Evolutionary conservation across 2,888 invertebrate species (phyloP).

Genomic region (Clitarchus hookeri): DNA sequence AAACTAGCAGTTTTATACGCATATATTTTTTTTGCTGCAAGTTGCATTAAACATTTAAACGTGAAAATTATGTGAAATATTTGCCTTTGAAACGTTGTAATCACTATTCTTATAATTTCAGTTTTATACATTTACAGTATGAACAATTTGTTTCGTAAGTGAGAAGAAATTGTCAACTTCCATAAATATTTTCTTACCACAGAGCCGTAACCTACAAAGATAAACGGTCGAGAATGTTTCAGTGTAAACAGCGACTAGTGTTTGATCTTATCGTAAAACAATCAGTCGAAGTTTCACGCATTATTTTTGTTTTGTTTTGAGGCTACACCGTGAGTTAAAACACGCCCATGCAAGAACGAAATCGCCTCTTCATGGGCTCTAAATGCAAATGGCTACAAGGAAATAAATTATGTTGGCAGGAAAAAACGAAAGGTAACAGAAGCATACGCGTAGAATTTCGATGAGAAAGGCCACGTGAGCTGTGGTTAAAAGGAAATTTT

Average conservation of each 20-base stretch:
- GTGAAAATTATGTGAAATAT: too few relatives aligned
- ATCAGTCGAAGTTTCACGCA: not conserved
- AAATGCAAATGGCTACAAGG: not conserved
- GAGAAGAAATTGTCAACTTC: too few relatives aligned
- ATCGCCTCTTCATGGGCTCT: not conserved
- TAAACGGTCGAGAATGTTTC: not conserved
- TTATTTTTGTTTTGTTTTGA: not conserved
- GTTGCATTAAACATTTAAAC: too few relatives aligned
- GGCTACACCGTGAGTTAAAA: not conserved
- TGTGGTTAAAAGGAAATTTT: not conserved
- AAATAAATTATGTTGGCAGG: not conserved
- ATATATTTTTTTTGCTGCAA: too few relatives aligned
- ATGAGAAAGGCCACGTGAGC: not conserved
- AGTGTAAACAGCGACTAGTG: not conserved
- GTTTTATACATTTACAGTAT: too few relatives aligned
- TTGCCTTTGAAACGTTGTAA: too few relatives aligned
- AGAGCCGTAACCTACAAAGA: not conserved
- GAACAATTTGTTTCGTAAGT: too few relatives aligned
- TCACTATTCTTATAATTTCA: too few relatives aligned
- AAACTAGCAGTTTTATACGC: too few relatives aligned
- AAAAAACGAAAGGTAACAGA: not conserved
- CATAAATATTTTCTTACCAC: not conserved
- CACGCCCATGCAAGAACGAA: not conserved
- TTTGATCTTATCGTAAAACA: not conserved
- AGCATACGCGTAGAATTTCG: not conserved